Evolutionary conservation across 2,888 invertebrate species (phyloP).

Genomic region (Pachymerium ferrugineum): DNA sequence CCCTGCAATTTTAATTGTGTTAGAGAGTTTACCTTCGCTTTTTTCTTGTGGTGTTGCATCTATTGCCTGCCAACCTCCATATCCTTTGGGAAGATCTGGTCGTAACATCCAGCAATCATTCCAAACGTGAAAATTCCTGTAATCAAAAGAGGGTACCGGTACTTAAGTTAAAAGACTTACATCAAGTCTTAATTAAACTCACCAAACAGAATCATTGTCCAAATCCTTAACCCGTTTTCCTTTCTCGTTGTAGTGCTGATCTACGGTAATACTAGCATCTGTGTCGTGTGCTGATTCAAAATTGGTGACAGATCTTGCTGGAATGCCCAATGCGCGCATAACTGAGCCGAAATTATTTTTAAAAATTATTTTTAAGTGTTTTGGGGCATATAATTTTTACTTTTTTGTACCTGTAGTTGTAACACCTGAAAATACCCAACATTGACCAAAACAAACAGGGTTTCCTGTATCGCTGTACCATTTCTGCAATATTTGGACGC

Average conservation of each 20-base stretch:
- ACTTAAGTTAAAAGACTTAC: background rate
- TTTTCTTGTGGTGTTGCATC: slow-evolving; percentile 74
- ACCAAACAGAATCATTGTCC: slow-evolving; percentile 67
- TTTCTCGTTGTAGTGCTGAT: slow-evolving; percentile 64
- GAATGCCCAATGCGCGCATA: slow-evolving; percentile 69
- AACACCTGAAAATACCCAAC: slow-evolving; percentile 75
- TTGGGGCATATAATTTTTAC: background rate
- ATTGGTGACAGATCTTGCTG: slow-evolving; percentile 70
- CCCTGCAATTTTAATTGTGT: background rate
- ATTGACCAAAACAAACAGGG: slow-evolving; percentile 70
- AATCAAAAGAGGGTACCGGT: background rate
- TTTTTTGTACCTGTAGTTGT: slow-evolving; percentile 60
- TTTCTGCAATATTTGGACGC: slow-evolving; percentile 64
- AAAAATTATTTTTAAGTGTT: background rate
- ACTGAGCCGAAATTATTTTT: slow-evolving; percentile 55
- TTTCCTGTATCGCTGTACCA: slow-evolving; percentile 58
- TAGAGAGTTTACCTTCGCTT: slow-evolving; percentile 53
- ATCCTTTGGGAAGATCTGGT: slow-evolving; percentile 66
- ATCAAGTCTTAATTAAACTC: background rate
- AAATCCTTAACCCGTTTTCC: slow-evolving; percentile 63
- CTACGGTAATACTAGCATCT: slow-evolving; percentile 66
- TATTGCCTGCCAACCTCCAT: slow-evolving; percentile 77
- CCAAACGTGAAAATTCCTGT: slow-evolving; percentile 72
- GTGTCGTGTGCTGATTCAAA: slow-evolving; percentile 74
- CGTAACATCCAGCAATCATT: slow-evolving; percentile 75